Base-by-base conservation (phyloP, 2,797 vertebrate genomes). In the Meriones psammophilus region DNA sequence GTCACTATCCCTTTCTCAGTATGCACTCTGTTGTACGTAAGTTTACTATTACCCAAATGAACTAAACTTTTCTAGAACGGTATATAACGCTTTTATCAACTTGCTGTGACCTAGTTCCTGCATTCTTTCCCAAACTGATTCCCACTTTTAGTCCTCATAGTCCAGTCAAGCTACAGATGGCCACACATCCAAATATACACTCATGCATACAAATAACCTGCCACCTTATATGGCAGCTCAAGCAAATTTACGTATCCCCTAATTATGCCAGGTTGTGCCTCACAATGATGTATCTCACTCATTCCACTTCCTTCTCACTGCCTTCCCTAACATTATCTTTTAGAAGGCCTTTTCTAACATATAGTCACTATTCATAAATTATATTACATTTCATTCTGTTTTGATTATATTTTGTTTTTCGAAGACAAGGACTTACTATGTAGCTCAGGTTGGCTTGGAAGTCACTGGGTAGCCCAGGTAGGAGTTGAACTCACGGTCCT, bases 341-440 rank as follows among this genome's bases (percentile, higher is more conserved):
- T 79, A 69, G 60, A n/a, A 95, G 78, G n/a, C 3, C 3, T 94
- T 92, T 95, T 36, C 42, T 92, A 80, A 80, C 58, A 94, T 69
- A 26, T 10, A 66, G 0, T 42, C 3, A 86, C 9, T 69, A 33
- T 69, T 90, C 74, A 36, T 87, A 71, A 73, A 42, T 8, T 94
- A 90, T 42, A 39, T 84, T 92, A 46, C 81, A 24, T 89, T 33
- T 77, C 58, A 64, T 28, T 50, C 62, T 50, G 26, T 4, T 54
- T 50, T 89, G 69, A 12, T 36, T 66, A 7, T 30, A 30, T 26
- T n/a, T 77, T 39, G 54, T 13, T 76, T 30, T 66, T 50, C 39
- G 66, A n/a, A 10, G 8, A 5, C 20, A 68, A 20, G 17, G 5
- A 77, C 60, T 50, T 15, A 26, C 6, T 77, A 15, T 77, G 28